A percentile compares a stretch with the other conserved stretches of the same genome.
Evolutionary conservation across 64 coral and sea anemone species (phyloP).

Genomic region (Dendronephthya gigantea): DNA sequence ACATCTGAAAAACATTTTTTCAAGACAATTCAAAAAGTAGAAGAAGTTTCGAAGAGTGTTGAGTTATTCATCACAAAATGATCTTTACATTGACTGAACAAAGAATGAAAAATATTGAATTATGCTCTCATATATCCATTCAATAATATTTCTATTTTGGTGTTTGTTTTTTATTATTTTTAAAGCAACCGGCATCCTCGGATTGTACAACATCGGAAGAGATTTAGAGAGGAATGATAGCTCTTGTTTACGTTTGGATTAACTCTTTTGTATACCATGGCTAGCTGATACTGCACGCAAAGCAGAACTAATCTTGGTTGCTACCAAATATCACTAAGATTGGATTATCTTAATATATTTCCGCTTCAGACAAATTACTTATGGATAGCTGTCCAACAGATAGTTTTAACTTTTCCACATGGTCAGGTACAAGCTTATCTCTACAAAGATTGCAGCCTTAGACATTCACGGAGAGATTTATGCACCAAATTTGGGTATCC

Average conservation of each 20-base stretch:
- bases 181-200: not conserved
- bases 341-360: slow-evolving; percentile 1
- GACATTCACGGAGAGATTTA: not conserved
- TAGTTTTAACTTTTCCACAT: not conserved
- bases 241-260: not conserved
- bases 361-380: not conserved
- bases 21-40: too few species aligned
- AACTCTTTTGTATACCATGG: too few species aligned
- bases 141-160: too few species aligned
- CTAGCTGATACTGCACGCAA: not conserved
- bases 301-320: not conserved
- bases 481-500: not conserved
- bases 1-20: too few species aligned
- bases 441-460: not conserved
- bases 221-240: not conserved
- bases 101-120: too few species aligned
- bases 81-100: too few species aligned
- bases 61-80: too few species aligned
- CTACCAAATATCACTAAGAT: not conserved
- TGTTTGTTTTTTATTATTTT: not conserved
- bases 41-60: too few species aligned
- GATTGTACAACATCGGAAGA: not conserved
- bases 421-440: not conserved
- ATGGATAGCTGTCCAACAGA: not conserved
- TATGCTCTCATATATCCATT: too few species aligned